These are phyloP conservation scores for Macrosiphum euphorbiae DNA, from an alignment of 2,888 invertebrate species.

Conservation along the genomic window DNA sequence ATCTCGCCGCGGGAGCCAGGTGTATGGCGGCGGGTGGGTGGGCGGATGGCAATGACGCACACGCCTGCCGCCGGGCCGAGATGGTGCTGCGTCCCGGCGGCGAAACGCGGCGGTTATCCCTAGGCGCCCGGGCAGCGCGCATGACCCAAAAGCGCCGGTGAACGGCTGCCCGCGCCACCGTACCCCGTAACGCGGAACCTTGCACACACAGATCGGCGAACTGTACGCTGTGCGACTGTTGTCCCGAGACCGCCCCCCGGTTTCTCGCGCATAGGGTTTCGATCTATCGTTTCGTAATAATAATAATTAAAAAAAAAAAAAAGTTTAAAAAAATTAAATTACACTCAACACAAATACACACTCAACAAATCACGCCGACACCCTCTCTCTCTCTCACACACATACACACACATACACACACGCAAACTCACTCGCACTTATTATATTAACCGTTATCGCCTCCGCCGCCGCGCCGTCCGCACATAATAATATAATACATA, in stretches of 20 bases:
- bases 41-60: slow-evolving; percentile 59
- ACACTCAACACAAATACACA: not conserved
- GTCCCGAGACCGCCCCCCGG: slow-evolving; percentile 48
- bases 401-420: not conserved
- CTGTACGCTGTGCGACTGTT: slow-evolving; percentile 62
- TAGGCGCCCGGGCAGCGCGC: slow-evolving; percentile 64
- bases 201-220: slow-evolving; percentile 65
- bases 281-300: not conserved
- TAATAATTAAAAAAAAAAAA: not conserved
- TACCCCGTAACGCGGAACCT: slow-evolving; percentile 55
- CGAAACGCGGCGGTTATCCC: slow-evolving; percentile 62
- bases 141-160: slow-evolving; percentile 62
- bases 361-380: not conserved
- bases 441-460: not conserved
- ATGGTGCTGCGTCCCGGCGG: slow-evolving; percentile 64
- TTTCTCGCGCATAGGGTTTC: slow-evolving; percentile 1
- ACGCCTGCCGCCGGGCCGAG: slow-evolving; percentile 63
- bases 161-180: slow-evolving; percentile 47
- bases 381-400: not conserved
- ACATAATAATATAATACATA: not conserved
- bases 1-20: slow-evolving; percentile 61
- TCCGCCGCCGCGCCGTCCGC: not conserved
- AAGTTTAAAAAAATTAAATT: not conserved
- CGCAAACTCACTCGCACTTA: not conserved
- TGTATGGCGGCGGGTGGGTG: slow-evolving; percentile 32